These are phyloP conservation scores for Poeciliopsis infans DNA, from an alignment of 2,797 vertebrate species.

Conservation along the genomic window DNA sequence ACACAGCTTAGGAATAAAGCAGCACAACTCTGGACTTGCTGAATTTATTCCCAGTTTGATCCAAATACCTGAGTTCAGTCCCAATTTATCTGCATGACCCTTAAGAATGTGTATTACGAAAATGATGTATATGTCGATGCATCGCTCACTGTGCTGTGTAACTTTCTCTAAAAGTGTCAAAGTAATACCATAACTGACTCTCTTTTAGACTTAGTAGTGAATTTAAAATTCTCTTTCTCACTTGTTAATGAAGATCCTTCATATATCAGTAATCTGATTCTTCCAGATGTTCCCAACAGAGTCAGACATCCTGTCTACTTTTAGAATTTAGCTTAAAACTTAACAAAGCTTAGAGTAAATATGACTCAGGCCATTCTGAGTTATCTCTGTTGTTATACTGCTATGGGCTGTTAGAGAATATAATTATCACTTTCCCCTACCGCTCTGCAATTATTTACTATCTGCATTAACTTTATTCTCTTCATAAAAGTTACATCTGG, in stretches of 20 bases:
- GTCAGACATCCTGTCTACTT: not conserved
- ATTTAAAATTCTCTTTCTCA: not conserved
- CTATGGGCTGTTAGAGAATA: not conserved
- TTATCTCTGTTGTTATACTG: not conserved
- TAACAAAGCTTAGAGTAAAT: not conserved
- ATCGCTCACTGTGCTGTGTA: not conserved
- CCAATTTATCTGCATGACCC: not conserved
- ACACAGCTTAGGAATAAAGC: constrained; percentile 12
- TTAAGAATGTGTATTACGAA: not conserved
- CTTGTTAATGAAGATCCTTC: not conserved
- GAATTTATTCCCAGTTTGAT: constrained; percentile 21
- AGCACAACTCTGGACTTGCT: constrained; percentile 9
- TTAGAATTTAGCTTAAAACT: not conserved
- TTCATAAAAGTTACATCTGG: not conserved
- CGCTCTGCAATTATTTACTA: not conserved
- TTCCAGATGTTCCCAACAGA: not conserved
- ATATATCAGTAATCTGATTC: not conserved
- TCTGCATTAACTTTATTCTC: not conserved
- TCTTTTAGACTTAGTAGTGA: not conserved
- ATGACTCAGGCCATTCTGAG: not conserved
- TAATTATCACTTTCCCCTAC: not conserved
- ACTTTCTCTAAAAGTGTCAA: not conserved
- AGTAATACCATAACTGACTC: not conserved
- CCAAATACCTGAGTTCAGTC: not conserved
- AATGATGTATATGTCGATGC: not conserved